These are phyloP conservation scores for Nymphalis c-album DNA, from an alignment of 2,888 invertebrate species.

Conservation along the genomic window DNA sequence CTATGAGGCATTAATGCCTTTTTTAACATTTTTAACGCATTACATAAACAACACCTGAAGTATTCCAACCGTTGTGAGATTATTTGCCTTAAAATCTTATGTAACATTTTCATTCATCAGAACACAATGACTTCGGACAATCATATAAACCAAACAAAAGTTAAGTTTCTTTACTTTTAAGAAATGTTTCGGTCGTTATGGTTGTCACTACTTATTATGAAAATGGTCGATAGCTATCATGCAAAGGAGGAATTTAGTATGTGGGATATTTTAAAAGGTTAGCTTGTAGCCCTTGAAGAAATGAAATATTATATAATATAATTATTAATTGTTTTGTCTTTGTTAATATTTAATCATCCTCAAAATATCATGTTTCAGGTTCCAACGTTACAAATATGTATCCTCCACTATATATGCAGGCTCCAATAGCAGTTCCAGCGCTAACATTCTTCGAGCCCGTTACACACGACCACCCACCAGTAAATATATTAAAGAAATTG, in stretches of 20 bases:
- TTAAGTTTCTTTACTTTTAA: neutral
- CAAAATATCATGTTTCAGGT: neutral
- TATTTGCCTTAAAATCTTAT: neutral
- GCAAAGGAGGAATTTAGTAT: slow-evolving; percentile 6
- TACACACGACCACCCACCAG: slow-evolving; percentile 63
- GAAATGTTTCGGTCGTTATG: slow-evolving; percentile 19
- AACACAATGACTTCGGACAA: slow-evolving; percentile 8
- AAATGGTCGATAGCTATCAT: neutral
- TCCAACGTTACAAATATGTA: slow-evolving; percentile 27
- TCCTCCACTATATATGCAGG: slow-evolving; percentile 38
- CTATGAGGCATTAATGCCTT: no score
- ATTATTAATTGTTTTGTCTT: neutral
- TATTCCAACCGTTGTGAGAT: neutral
- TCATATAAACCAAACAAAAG: neutral
- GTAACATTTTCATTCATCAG: slow-evolving; percentile 6
- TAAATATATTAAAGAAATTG: slow-evolving; percentile 49
- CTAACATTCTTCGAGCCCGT: slow-evolving; percentile 61
- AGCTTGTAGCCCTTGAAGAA: neutral
- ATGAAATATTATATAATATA: neutral
- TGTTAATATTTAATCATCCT: neutral
- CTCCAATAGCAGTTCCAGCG: slow-evolving; percentile 51
- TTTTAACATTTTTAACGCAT: neutral
- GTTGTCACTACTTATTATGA: neutral
- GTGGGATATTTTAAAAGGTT: slow-evolving; percentile 14
- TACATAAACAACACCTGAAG: slow-evolving; percentile 1